Conservation (phyloP, 2,113 vertebrate genomes). For the Aspiorhynchus laticeps region DNA sequence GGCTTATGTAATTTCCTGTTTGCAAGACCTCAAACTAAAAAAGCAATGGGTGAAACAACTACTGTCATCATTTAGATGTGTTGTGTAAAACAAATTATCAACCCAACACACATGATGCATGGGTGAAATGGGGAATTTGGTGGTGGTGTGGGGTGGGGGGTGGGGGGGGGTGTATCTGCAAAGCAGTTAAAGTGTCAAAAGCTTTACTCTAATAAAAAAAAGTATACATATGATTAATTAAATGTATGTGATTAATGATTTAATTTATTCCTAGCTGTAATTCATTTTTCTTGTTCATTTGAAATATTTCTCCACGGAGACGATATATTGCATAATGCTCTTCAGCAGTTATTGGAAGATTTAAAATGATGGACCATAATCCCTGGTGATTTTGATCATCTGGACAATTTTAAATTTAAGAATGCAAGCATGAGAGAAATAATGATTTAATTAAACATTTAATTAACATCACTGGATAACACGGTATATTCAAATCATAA, state of each 20-base stretch:
- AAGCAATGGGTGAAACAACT: neutral
- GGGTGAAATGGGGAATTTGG: neutral
- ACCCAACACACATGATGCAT: neutral
- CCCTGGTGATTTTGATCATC: conserved; percentile 1
- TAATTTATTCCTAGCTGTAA: neutral
- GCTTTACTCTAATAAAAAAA: neutral
- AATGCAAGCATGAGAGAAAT: neutral
- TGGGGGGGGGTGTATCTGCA: neutral
- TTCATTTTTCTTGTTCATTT: neutral
- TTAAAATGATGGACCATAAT: neutral
- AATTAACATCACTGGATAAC: neutral
- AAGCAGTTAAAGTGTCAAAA: neutral
- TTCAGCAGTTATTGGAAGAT: neutral
- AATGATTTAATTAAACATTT: neutral
- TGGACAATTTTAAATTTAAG: neutral
- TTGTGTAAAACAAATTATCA: neutral
- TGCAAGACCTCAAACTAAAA: neutral
- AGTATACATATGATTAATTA: neutral
- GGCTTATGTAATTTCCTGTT: neutral
- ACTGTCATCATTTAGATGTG: neutral
- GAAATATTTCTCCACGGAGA: neutral
- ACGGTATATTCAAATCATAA: neutral
- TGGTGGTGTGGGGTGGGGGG: too few relatives aligned
- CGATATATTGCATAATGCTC: neutral
- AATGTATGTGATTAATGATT: neutral